Base-by-base conservation (phyloP, 2,113 vertebrate species). In the Toxotes jaculatrix region DNA sequence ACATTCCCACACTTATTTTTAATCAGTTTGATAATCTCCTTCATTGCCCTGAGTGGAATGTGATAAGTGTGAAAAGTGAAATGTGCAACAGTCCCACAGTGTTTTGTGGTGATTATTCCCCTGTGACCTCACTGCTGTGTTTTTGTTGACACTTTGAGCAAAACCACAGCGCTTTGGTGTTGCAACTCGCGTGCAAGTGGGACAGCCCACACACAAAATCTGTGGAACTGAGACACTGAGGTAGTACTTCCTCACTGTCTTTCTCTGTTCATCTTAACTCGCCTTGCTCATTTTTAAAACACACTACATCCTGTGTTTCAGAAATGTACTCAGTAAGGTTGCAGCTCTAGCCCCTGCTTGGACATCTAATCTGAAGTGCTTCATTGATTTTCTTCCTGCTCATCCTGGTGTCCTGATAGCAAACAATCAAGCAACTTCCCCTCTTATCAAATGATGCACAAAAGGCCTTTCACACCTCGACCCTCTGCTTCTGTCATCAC, bases 361-460 rank as follows among this genome's bases (percentile, higher is more conserved):
- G 47, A 42, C 0, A 11, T 40, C 19, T 83, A 63, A 88, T 85
- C 80, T 86, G 14, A 69, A 69, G 47, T 12, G 4, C n/a, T 57
- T 69, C 17, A 51, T 21, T 57, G 31, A 80, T 81, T 87, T 69
- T 69, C 32, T 80, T 82, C 64, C 74, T 43, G 70, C 60, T 82
- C 75, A 32, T 87, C 62, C n/a, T 23, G 5, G 31, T 59, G 82
- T 65, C 78, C 82, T 70, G 80, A 82, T 74, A 84, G 61, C 64
- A 67, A 62, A 82, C 75, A 84, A 77, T 78, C 80, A 45, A 69
- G 75, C 42, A 1, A 62, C 76, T 89, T 78, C 87, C 61, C 36
- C 10, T 83, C 79, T 89, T 87, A 82, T 89, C 84, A 72, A 84
- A 73, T 32, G 60, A 85, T 84, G 76, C 67, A 73, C 76, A 16